Base-by-base conservation (phyloP, 2,797 vertebrate genomes). In the Tapera naevia region DNA sequence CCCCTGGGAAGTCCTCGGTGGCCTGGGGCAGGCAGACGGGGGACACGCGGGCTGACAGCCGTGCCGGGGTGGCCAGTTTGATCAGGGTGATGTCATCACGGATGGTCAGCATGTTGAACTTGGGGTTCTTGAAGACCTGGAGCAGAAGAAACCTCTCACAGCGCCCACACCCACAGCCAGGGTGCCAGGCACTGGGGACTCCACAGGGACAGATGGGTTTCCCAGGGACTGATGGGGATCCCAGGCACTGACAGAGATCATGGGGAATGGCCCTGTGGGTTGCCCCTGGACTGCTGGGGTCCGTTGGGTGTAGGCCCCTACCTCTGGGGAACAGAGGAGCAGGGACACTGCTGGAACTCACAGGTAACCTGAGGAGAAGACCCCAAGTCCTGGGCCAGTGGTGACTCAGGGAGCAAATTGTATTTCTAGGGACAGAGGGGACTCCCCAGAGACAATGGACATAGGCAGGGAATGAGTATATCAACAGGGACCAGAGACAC, bases 1-100 rank as follows among this genome's bases (percentile, higher is more conserved):
- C 97, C 0, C 71, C 85, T 0, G 93, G 90, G 88, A 97, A 97
- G 78, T 88, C 32, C 0, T 96, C 96, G 0, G 16, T 11, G 6
- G 86, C 30, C 9, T 43, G 17, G 24, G 97, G 97, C 73, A 98
- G 94, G 80, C 98, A 98, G 82, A 97, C 94, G 0, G 97, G 88
- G 1, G 97, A 96, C 75, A 97, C 91, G 0, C 23, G 75, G 17
- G 41, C 0, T 0, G 72, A 87, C 32, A 96, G 39, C 2, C 1
- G 28, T 1, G 95, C 95, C 0, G 97, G 95, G 1, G 72, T 89
- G 66, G 98, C 96, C 86, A 99, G 97, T 93, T 99, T 99, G 96
- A 99, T 95, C 90, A 99, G 98, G 11, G 96, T 91, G 96, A 99
- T 98, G 97, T 99, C 99, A 1, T 99, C 98, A 92, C 95, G 98